Conservation (phyloP, 2,113 vertebrate species). For the Oncorhynchus nerka region DNA sequence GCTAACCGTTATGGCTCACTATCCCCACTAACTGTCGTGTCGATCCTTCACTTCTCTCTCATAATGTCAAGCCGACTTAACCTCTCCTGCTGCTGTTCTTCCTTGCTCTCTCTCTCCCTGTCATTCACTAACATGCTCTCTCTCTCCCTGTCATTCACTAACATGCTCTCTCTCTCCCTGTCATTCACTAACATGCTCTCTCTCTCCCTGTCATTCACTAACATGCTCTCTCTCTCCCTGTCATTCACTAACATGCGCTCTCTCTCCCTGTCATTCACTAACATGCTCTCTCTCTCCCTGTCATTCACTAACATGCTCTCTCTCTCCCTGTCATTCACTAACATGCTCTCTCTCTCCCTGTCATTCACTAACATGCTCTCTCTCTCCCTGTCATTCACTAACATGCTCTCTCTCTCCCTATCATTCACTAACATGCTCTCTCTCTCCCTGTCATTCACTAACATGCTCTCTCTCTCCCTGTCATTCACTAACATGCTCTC, state of each 20-base stretch:
- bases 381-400: too few relatives aligned
- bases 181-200: background rate
- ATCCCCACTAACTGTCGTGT: slow-evolving; percentile 38
- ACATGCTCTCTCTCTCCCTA: slow-evolving; percentile 33
- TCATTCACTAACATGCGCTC: too few relatives aligned
- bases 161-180: too few relatives aligned
- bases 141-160: too few relatives aligned
- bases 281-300: slow-evolving; percentile 33
- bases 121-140: slow-evolving; percentile 4
- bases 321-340: too few relatives aligned
- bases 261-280: too few relatives aligned
- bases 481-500: background rate
- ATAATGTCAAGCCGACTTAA: slow-evolving; percentile 32
- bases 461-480: slow-evolving; percentile 25
- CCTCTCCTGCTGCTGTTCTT: background rate
- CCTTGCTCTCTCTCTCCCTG: background rate
- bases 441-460: too few relatives aligned
- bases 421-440: too few relatives aligned
- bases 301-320: too few relatives aligned
- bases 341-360: slow-evolving; percentile 33
- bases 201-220: slow-evolving; percentile 15
- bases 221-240: slow-evolving; percentile 33
- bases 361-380: too few relatives aligned
- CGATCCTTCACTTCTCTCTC: slow-evolving; percentile 29
- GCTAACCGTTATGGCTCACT: slow-evolving; percentile 41